phyloP scores from a whole-genome alignment of 1,140 invertebrate genomes.

The Harpegnathos saltator region DNA sequence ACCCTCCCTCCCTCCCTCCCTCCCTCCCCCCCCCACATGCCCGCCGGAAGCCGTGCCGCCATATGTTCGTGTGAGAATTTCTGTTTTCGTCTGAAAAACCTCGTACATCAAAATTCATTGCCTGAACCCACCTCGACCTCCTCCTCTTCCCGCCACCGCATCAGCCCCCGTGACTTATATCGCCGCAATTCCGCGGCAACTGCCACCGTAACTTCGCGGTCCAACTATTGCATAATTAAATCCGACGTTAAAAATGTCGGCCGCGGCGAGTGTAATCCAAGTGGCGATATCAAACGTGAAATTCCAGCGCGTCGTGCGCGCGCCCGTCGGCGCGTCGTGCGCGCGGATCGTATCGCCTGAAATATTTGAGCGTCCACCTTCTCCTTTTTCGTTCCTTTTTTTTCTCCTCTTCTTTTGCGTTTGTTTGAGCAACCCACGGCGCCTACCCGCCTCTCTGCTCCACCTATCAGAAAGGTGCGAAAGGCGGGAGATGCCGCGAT shows the following conservation, averaged over 20 bases:
- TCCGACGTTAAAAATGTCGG: conserved; percentile 13
- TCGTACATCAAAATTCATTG: conserved; percentile 58
- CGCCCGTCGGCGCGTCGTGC: background rate
- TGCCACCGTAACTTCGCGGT: background rate
- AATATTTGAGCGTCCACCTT: conserved; percentile 9
- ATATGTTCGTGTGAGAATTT: conserved; percentile 47
- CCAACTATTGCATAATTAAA: conserved; percentile 47
- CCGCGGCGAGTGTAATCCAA: background rate
- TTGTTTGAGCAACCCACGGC: conserved; percentile 23
- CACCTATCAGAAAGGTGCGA: conserved; percentile 33
- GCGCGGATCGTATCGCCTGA: conserved; percentile 8
- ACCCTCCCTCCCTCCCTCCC: too few species aligned
- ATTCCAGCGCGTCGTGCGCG: background rate
- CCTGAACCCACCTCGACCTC: too few species aligned
- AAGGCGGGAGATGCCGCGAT: conserved; percentile 45
- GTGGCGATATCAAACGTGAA: background rate
- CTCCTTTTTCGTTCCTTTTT: too few species aligned
- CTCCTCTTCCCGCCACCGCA: too few species aligned
- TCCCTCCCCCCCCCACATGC: too few species aligned
- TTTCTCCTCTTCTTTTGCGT: conserved; percentile 45
- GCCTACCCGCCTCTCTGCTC: too few species aligned
- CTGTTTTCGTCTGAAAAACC: conserved; percentile 29
- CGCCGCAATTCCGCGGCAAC: conserved; percentile 23
- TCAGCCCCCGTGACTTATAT: conserved; percentile 30
- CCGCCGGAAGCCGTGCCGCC: too few species aligned